Base-by-base conservation (phyloP, 2,888 invertebrate species). In the Macropis europaea region DNA sequence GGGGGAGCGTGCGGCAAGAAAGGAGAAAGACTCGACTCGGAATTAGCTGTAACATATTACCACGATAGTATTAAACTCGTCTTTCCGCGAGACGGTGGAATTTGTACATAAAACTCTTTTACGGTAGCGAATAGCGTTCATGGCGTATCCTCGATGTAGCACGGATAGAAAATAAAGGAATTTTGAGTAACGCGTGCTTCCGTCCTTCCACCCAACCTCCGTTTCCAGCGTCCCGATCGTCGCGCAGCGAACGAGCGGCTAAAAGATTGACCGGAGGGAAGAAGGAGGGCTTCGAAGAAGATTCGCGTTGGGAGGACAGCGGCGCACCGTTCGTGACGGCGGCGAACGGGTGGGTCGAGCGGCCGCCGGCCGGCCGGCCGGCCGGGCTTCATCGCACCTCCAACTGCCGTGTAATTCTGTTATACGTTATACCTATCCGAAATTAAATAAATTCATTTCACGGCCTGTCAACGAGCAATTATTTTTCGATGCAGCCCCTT, bases 391-490 rank as follows among this genome's bases (percentile, higher is more conserved):
- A 86, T 89, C 86, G 87, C 86, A 83, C 82, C 83, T 84, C 80
- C 88, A 89, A 89, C 88, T 88, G 87, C 89, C 89, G 88, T 89
- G 87, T 89, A 89, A 89, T 90, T 89, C 88, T 86, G 86, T 88
- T 89, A 87, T 86, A 86, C 86, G 86, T 88, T 89, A 87, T 86
- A 86, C 86, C 87, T 86, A 86, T 88, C 86, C 84, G 87, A 89
- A 90, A 90, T 89, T 87, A 88, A 90, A 90, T 90, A 88, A 90
- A 90, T 90, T 90, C 88, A 89, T 90, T 89, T 90, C 90, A 90
- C 89, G 89, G 86, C 89, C 89, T 89, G 90, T 90, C 89, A 89
- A 88, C 90, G 88, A 86, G 89, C 89, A 89, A 89, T 89, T 90
- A 89, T 87, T 87, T 86, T 86, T 83, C 81, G 88, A 87, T 81